These are phyloP conservation scores for Meleagris gallopavo DNA, from an alignment of 2,113 vertebrate genomes.

Conservation along the genomic window DNA sequence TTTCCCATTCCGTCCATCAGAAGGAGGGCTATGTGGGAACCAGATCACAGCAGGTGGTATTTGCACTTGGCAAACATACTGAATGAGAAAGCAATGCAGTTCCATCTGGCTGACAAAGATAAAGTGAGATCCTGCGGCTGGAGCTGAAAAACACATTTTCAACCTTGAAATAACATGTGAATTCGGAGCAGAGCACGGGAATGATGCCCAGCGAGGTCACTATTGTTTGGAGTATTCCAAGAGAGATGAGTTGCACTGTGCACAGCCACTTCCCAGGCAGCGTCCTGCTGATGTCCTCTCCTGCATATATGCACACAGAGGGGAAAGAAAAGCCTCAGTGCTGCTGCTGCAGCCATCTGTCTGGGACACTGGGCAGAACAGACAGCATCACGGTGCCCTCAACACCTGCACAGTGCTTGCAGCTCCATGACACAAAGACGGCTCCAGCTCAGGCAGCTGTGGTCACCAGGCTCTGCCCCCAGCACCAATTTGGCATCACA, in stretches of 20 bases:
- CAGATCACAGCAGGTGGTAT: not conserved
- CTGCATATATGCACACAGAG: not conserved
- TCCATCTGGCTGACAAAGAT: not conserved
- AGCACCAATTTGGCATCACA: not conserved
- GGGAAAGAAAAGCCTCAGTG: not conserved
- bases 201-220: not conserved
- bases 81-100: not conserved
- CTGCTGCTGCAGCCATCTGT: not conserved
- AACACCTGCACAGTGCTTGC: not conserved
- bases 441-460: not conserved
- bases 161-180: not conserved
- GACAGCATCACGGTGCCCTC: accelerated
- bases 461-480: not conserved
- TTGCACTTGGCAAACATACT: not conserved
- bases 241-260: not conserved
- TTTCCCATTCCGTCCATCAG: not conserved
- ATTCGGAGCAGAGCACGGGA: not conserved
- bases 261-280: not conserved
- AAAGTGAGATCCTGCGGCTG: not conserved
- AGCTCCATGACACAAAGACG: not conserved
- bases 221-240: not conserved
- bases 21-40: not conserved
- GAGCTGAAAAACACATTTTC: slow-evolving; percentile 9
- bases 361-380: not conserved
- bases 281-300: not conserved